These are phyloP conservation scores for Oreohelix idahoensis DNA, from an alignment of 1,140 invertebrate species.

Conservation along the genomic window DNA sequence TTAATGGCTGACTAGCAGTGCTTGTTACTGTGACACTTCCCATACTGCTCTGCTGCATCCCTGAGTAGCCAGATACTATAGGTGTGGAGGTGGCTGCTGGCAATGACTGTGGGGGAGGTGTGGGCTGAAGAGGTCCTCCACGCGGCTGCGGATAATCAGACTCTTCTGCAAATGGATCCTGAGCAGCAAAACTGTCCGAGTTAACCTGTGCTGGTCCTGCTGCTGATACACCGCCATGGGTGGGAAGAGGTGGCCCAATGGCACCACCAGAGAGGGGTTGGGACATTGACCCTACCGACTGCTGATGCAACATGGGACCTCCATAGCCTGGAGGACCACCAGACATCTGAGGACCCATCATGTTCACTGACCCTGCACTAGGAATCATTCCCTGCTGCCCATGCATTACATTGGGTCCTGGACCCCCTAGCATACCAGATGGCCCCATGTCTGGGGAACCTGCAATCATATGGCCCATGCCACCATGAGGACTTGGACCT, in stretches of 20 bases:
- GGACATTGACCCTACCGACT: background rate
- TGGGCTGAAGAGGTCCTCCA: background rate
- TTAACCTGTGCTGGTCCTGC: constrained; percentile 43
- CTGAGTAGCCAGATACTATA: constrained; percentile 1
- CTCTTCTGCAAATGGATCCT: constrained; percentile 72
- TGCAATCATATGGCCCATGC: constrained; percentile 58
- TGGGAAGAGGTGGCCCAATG: constrained; percentile 22
- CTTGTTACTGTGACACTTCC: background rate
- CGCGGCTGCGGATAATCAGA: constrained; percentile 41
- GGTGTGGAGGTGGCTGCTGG: background rate
- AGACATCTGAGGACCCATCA: constrained; percentile 44
- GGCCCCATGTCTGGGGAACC: constrained; percentile 51
- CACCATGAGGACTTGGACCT: constrained; percentile 39
- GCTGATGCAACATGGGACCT: constrained; percentile 32
- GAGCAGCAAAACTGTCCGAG: constrained; percentile 69
- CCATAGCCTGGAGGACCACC: constrained; percentile 37
- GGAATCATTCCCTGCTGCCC: constrained; percentile 42
- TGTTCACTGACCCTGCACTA: constrained; percentile 32
- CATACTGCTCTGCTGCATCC: constrained; percentile 22
- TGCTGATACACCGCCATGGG: constrained; percentile 36
- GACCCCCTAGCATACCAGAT: constrained; percentile 46
- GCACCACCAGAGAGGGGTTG: constrained; percentile 2
- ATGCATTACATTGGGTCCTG: constrained; percentile 48
- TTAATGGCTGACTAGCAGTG: background rate
- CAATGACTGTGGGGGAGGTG: constrained; percentile 1